phyloP scores from a whole-genome alignment of 2,797 vertebrate genomes.

The Arrhamphus sclerolepis region DNA sequence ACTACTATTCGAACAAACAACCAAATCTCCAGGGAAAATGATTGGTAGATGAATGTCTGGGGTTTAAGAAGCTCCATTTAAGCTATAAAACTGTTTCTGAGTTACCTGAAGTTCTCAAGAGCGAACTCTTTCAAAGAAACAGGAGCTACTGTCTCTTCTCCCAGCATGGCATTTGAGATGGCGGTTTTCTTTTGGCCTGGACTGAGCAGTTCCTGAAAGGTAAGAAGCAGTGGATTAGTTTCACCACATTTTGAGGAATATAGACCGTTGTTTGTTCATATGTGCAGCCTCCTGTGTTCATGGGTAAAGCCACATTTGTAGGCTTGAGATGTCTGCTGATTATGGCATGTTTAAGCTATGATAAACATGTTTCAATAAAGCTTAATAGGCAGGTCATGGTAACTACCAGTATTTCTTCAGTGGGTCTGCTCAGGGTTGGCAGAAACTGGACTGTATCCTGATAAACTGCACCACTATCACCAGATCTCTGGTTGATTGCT shows the following conservation, averaged over 20 bases:
- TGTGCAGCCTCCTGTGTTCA: not conserved
- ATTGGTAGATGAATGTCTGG: too few relatives aligned
- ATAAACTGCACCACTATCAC: slow-evolving; percentile 79
- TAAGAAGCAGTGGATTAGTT: slow-evolving; percentile 31
- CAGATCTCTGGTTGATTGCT: slow-evolving; percentile 86
- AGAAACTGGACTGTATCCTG: slow-evolving; percentile 80
- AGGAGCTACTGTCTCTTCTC: slow-evolving; percentile 77
- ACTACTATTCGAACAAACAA: not conserved
- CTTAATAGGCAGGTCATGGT: not conserved
- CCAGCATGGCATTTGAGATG: slow-evolving; percentile 36
- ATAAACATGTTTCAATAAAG: too few relatives aligned
- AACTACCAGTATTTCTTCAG: slow-evolving; percentile 85
- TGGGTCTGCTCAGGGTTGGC: slow-evolving; percentile 85
- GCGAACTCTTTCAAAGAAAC: slow-evolving; percentile 92
- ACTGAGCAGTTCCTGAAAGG: slow-evolving; percentile 77
- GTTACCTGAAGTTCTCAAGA: slow-evolving; percentile 90
- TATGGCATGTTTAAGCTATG: too few relatives aligned
- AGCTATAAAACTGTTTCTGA: not conserved
- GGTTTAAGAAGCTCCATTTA: not conserved
- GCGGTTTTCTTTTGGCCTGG: slow-evolving; percentile 79
- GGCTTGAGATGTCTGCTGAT: too few relatives aligned
- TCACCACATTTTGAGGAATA: slow-evolving; percentile 7
- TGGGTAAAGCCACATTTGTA: too few relatives aligned
- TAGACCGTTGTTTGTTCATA: not conserved
- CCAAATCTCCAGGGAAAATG: not conserved